These are phyloP conservation scores for Lysandra coridon DNA, from an alignment of 2,888 invertebrate genomes.

Conservation along the genomic window DNA sequence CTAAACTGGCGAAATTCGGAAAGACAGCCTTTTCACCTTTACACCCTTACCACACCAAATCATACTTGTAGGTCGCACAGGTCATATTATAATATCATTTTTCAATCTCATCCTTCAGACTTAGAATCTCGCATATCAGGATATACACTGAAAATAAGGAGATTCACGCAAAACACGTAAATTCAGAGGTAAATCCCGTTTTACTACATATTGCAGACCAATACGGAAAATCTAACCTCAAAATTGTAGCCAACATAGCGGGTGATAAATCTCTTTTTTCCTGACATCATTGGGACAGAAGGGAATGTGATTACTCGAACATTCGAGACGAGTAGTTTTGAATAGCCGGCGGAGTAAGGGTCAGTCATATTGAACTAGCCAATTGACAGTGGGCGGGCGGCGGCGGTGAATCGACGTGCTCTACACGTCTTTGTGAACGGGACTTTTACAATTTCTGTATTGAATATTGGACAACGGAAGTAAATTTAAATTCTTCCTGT, in stretches of 20 bases:
- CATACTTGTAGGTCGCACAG: too few relatives aligned
- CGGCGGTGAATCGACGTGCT: conserved; percentile 41
- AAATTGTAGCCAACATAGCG: conserved; percentile 32
- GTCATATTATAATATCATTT: too few relatives aligned
- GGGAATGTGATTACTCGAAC: conserved; percentile 44
- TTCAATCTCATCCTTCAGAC: background rate
- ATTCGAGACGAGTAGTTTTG: conserved; percentile 44
- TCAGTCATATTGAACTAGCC: conserved; percentile 44
- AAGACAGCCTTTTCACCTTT: too few relatives aligned
- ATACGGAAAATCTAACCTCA: conserved; percentile 32
- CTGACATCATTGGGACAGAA: conserved; percentile 37
- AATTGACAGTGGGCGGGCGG: conserved; percentile 41
- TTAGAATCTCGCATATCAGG: background rate
- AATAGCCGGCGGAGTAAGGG: conserved; percentile 44
- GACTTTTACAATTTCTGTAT: conserved; percentile 45
- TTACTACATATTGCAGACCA: conserved; percentile 32
- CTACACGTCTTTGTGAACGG: conserved; percentile 50
- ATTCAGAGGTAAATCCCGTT: conserved; percentile 32
- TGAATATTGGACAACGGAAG: conserved; percentile 23
- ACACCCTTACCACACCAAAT: too few relatives aligned
- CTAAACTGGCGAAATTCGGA: too few relatives aligned
- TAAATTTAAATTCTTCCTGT: conserved; percentile 6
- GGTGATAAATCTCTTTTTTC: conserved; percentile 39
- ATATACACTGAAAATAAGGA: background rate
- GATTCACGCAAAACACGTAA: conserved; percentile 15